phyloP scores from a whole-genome alignment of 2,888 invertebrate genomes.

The Dascillus cervinus region DNA sequence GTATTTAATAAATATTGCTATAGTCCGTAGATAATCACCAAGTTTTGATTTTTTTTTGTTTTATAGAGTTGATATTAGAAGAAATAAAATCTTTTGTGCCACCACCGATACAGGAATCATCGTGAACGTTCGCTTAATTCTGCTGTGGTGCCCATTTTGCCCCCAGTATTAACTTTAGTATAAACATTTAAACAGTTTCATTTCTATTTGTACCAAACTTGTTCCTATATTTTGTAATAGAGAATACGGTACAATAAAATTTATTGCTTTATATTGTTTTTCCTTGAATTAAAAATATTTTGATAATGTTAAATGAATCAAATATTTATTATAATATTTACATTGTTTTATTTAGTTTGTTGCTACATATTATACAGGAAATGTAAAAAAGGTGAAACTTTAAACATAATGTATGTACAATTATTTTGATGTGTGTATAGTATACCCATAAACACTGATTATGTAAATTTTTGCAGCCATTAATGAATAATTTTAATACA shows the following conservation, averaged over 20 bases:
- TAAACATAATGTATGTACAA: constrained; percentile 14
- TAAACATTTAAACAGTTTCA: too few relatives aligned
- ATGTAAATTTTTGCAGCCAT: too few relatives aligned
- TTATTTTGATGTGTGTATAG: constrained; percentile 8
- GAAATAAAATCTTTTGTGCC: constrained; percentile 76
- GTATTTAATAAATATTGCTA: too few relatives aligned
- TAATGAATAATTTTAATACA: too few relatives aligned
- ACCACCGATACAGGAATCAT: constrained; percentile 37
- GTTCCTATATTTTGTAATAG: too few relatives aligned
- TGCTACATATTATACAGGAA: constrained; percentile 2
- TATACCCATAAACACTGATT: not conserved
- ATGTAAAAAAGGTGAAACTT: constrained; percentile 5
- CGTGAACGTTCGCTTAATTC: constrained; percentile 12
- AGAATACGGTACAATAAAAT: constrained; percentile 4
- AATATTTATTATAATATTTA: constrained; percentile 11
- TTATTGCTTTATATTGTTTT: constrained; percentile 2
- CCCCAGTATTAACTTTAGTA: too few relatives aligned
- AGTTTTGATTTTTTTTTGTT: constrained; percentile 7
- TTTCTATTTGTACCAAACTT: too few relatives aligned
- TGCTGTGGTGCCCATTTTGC: too few relatives aligned
- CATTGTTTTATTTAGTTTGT: constrained; percentile 7
- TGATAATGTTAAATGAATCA: not conserved
- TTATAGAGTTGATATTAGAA: constrained; percentile 70
- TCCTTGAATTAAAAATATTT: not conserved
- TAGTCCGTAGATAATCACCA: not conserved